Evolutionary conservation across 2,888 invertebrate genomes (phyloP), one percentile per base, ranked within the genome.

Genomic region (Stictocephala bisonia): DNA sequence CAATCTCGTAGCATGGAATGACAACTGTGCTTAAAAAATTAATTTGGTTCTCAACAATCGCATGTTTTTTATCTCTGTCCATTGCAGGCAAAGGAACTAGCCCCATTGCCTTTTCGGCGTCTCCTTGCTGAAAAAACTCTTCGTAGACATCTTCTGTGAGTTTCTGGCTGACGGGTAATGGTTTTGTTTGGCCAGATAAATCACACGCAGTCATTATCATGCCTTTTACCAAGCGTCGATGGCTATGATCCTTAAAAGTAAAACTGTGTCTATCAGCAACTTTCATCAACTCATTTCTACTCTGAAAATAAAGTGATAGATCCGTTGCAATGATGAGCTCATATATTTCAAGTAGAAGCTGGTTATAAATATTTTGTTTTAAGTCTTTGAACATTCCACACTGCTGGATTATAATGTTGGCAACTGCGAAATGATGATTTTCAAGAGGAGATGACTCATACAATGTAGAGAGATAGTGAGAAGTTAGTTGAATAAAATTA

Each of bases 31-130:
- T 85, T 20, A 89, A 82, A 83, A 90, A 90, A 81, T 89, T 87
- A 18, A 89, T 86, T 85, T 90, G 90, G 78, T 89, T 89, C 24
- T 88, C 87, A 0, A 90, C 89, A 80, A 89, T 87, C 81, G 86
- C 86, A 74, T 85, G 79, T 75, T 84, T 82, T 78, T 88, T 88
- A 1, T 86, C 86, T 51, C 89, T 84, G 82, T 90, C 89, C 90
- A 90, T 89, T 85, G 89, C 87, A 74, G 88, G 86, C 3, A 89
- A 84, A 0, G 90, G 89, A 0, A 84, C 85, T 80, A 88, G 85
- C 51, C 89, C 89, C 85, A 89, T 84, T 3, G 81, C 82, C 27
- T 88, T 88, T 80, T 90, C 89, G 31, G 83, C 82, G 80, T 90
- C 90, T 0, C 90, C 90, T 87, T 90, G 83, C 3, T 82, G 80